Conservation (phyloP, 2,113 vertebrate species). For the Zeus faber region DNA sequence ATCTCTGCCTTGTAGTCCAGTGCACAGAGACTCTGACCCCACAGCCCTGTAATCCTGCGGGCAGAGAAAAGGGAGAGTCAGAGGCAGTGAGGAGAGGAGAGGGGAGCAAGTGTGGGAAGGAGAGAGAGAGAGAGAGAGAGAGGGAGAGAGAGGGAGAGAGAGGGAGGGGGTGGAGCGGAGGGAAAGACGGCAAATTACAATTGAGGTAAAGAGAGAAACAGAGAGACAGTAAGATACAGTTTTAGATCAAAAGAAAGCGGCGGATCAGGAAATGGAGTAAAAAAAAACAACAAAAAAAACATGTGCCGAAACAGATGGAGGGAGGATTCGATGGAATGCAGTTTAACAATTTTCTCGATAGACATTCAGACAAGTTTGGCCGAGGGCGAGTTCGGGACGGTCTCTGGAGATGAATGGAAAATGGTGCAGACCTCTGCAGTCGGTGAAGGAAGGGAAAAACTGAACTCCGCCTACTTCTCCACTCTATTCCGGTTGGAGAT, state of each 20-base stretch:
- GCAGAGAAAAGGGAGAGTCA: background rate
- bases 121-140: slow-evolving; percentile 41
- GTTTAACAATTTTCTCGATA: too few relatives aligned
- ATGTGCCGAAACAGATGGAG: too few relatives aligned
- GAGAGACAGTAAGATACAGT: too few relatives aligned
- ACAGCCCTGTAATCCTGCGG: slow-evolving; percentile 40
- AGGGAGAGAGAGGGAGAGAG: slow-evolving; percentile 8
- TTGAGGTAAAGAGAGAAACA: background rate
- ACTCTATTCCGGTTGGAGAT: too few relatives aligned
- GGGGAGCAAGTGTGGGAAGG: slow-evolving; percentile 31
- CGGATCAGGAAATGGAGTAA: slow-evolving; percentile 78
- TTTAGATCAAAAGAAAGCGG: background rate
- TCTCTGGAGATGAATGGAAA: too few relatives aligned
- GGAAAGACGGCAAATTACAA: background rate
- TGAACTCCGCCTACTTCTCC: too few relatives aligned
- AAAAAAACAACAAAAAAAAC: too few relatives aligned
- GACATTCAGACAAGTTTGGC: too few relatives aligned
- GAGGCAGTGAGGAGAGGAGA: slow-evolving; percentile 12
- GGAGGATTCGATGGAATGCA: too few relatives aligned
- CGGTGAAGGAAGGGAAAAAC: too few relatives aligned
- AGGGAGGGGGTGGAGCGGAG: background rate
- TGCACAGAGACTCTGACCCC: slow-evolving; percentile 58
- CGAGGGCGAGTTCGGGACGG: too few relatives aligned
- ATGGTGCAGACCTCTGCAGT: too few relatives aligned
- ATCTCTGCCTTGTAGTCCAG: slow-evolving; percentile 66